A percentile compares a stretch with the other conserved stretches of the same genome.
phyloP scores from a whole-genome alignment of 2,888 invertebrate genomes.

The Formica aserva region DNA sequence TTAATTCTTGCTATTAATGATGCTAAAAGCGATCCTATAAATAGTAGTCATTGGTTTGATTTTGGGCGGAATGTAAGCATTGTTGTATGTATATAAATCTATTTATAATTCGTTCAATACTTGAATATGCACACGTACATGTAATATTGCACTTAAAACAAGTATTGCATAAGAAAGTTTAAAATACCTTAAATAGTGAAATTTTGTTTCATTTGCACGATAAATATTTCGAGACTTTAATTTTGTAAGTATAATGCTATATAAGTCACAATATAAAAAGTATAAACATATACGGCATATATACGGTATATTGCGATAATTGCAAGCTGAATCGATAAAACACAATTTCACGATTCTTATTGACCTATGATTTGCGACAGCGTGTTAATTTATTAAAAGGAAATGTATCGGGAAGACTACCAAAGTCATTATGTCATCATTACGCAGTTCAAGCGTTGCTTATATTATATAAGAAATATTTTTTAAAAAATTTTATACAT shows the following conservation, averaged over 20 bases:
- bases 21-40: neutral
- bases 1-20: constrained; percentile 2
- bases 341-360: neutral
- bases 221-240: constrained; percentile 4
- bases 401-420: neutral
- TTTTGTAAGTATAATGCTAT: neutral
- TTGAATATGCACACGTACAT: neutral
- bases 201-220: neutral
- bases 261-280: neutral
- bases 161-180: neutral
- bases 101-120: neutral
- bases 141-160: neutral
- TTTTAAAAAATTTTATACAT: neutral
- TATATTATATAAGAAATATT: constrained; percentile 4
- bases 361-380: neutral
- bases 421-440: neutral
- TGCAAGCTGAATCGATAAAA: neutral
- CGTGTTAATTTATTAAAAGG: constrained; percentile 11
- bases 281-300: neutral
- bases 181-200: neutral
- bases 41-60: constrained; percentile 12
- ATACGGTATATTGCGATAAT: neutral
- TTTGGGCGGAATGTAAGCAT: constrained; percentile 7
- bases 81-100: constrained; percentile 8
- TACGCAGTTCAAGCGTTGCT: constrained; percentile 14